phyloP scores from a whole-genome alignment of 2,113 vertebrate species.

The Apteryx owenii region DNA sequence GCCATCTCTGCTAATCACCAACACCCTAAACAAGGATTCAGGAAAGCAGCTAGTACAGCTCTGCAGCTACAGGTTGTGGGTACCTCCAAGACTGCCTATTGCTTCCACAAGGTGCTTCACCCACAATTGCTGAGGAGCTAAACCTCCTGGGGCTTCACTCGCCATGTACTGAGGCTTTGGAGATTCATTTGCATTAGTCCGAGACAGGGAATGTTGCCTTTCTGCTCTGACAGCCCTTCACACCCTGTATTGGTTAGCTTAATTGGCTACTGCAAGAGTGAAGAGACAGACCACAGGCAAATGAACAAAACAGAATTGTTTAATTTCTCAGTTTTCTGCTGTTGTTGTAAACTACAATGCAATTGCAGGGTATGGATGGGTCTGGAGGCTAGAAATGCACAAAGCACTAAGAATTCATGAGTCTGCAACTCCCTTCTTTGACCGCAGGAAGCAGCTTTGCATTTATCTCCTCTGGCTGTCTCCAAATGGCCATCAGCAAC shows the following conservation, averaged over 20 bases:
- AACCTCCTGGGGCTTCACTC: background rate
- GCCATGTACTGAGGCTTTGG: background rate
- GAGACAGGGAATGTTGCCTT: background rate
- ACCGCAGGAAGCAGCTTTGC: background rate
- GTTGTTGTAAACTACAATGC: background rate
- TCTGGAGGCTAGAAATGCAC: background rate
- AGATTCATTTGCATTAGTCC: background rate
- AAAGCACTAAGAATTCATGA: background rate
- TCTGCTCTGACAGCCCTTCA: background rate
- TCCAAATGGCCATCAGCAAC: background rate
- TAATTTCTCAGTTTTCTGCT: background rate
- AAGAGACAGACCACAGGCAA: background rate
- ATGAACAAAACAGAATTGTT: background rate
- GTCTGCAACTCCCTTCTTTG: background rate
- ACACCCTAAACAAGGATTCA: background rate
- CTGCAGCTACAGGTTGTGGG: background rate
- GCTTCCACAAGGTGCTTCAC: background rate
- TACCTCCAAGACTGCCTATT: background rate
- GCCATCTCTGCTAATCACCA: background rate
- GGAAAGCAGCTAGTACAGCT: background rate
- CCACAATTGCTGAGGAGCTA: background rate
- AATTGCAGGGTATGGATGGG: background rate
- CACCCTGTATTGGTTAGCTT: background rate
- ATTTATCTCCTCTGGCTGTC: background rate
- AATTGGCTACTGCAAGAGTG: background rate